phyloP scores from a whole-genome alignment of 2,888 invertebrate genomes.

The Seladonia tumulorum region DNA sequence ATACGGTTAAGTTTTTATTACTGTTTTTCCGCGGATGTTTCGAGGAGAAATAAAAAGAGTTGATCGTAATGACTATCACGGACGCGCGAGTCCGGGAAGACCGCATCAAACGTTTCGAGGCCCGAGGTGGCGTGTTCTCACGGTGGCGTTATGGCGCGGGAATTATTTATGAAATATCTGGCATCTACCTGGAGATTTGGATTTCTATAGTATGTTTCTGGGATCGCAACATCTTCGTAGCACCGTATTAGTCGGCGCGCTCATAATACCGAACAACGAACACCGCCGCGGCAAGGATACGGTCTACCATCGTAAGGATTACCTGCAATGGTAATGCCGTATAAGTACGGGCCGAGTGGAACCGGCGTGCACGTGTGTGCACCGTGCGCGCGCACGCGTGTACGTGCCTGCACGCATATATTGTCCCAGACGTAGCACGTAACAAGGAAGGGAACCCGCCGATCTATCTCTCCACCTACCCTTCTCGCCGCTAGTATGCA shows the following conservation, averaged over 20 bases:
- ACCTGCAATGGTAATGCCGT: constrained; percentile 60
- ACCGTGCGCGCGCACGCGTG: constrained; percentile 26
- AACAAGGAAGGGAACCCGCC: constrained; percentile 64
- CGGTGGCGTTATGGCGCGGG: constrained; percentile 40
- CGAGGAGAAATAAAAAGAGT: too few species aligned
- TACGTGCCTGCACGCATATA: constrained; percentile 32
- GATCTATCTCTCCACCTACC: constrained; percentile 53
- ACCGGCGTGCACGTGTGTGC: constrained; percentile 22
- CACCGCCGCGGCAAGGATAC: constrained; percentile 50
- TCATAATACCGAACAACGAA: constrained; percentile 51
- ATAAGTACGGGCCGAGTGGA: constrained; percentile 53
- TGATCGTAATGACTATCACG: not conserved
- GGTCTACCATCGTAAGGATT: constrained; percentile 63
- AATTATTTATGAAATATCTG: constrained; percentile 59
- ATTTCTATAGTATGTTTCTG: constrained; percentile 33
- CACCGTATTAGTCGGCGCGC: constrained; percentile 65
- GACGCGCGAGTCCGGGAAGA: not conserved
- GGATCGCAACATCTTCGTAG: constrained; percentile 51
- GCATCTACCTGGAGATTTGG: constrained; percentile 38
- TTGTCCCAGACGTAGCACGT: constrained; percentile 47
- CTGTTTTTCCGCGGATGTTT: too few species aligned
- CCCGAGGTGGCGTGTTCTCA: constrained; percentile 34
- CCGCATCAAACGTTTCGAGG: not conserved
- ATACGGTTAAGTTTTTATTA: too few species aligned
- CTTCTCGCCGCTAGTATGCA: constrained; percentile 42